Conservation (phyloP, 1,140 invertebrate genomes). For the Acromyrmex echinatior region DNA sequence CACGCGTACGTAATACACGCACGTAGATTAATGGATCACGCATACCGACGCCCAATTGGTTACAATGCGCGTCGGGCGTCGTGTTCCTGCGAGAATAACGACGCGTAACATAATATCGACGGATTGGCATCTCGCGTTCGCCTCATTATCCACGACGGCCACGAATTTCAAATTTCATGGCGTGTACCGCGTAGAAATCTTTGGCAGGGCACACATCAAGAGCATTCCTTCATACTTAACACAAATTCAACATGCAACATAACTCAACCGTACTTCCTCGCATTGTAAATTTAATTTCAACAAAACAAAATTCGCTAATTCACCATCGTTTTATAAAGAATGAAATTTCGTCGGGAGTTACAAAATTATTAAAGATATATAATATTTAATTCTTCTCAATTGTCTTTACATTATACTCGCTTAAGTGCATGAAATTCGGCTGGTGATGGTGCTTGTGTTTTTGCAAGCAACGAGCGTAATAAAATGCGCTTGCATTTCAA, state of each 20-base stretch:
- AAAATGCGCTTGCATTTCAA: slow-evolving; percentile 46
- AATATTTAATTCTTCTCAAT: slow-evolving; percentile 2
- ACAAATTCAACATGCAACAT: not conserved
- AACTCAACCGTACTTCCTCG: not conserved
- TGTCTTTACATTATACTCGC: not conserved
- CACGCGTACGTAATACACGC: slow-evolving; percentile 17
- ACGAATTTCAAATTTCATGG: slow-evolving; percentile 64
- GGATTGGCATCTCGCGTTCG: slow-evolving; percentile 76
- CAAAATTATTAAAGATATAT: not conserved
- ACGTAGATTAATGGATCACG: slow-evolving; percentile 72
- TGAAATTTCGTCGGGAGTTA: not conserved
- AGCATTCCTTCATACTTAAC: not conserved
- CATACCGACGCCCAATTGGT: slow-evolving; percentile 63
- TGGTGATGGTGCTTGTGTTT: slow-evolving; percentile 18
- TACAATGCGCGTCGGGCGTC: slow-evolving; percentile 69
- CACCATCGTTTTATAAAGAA: not conserved
- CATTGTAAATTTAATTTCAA: not conserved
- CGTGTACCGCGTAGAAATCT: not conserved
- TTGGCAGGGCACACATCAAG: not conserved
- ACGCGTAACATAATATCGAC: slow-evolving; percentile 77
- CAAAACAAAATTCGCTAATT: not conserved
- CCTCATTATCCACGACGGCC: slow-evolving; percentile 63
- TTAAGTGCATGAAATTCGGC: not conserved
- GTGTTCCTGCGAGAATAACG: slow-evolving; percentile 70
- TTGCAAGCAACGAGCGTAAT: slow-evolving; percentile 42